Evolutionary conservation across 2,113 vertebrate genomes (phyloP).

Genomic region (Gadus macrocephalus): DNA sequence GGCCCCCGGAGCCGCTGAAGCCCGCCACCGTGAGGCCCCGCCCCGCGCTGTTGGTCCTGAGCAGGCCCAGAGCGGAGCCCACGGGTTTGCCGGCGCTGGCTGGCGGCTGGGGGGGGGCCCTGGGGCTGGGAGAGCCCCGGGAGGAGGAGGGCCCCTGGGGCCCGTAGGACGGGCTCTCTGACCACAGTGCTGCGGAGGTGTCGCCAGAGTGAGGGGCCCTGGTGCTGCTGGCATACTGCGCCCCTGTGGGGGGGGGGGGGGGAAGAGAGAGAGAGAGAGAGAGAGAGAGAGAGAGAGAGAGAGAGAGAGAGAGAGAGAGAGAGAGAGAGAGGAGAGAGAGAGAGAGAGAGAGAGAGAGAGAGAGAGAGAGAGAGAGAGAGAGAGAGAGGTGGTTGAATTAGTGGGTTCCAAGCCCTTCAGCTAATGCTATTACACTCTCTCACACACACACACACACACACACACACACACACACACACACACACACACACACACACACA

Average conservation of each 20-base stretch:
- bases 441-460: not conserved
- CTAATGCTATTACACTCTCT: constrained; percentile 14
- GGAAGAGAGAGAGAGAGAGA: not conserved
- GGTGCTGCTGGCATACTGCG: constrained; percentile 92
- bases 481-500: constrained; percentile 2
- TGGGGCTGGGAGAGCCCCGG: constrained; percentile 70
- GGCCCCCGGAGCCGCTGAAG: too few species aligned
- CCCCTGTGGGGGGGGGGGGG: constrained; percentile 69
- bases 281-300: not conserved
- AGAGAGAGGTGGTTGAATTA: not conserved
- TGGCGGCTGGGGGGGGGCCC: constrained; percentile 57
- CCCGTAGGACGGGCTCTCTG: constrained; percentile 77
- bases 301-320: not conserved
- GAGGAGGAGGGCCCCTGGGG: constrained; percentile 61
- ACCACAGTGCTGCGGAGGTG: constrained; percentile 79
- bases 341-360: constrained; percentile 7
- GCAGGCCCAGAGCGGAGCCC: constrained; percentile 52
- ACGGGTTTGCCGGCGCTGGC: constrained; percentile 55
- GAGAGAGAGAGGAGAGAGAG: constrained; percentile 1
- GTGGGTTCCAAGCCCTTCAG: constrained; percentile 25
- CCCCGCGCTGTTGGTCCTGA: not conserved
- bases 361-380: not conserved
- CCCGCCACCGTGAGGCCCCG: too few species aligned
- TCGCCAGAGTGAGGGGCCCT: constrained; percentile 80
- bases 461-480: too few species aligned